phyloP scores from a whole-genome alignment of 2,113 vertebrate genomes.

The Bucco capensis region DNA sequence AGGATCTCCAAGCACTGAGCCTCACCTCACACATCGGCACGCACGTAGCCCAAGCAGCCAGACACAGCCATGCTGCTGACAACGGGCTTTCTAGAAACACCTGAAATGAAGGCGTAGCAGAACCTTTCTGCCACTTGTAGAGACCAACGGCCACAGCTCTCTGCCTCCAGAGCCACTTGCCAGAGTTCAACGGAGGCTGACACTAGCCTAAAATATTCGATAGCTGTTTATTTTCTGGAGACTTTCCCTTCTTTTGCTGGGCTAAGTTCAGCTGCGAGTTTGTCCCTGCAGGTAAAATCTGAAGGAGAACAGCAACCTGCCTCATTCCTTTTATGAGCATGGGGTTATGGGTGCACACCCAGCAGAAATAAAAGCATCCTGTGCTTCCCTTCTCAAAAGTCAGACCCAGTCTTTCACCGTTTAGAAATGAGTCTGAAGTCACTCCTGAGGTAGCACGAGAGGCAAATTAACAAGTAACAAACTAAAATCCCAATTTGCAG shows the following conservation, averaged over 20 bases:
- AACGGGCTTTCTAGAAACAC: not conserved
- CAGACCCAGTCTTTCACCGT: not conserved
- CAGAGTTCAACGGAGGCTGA: conserved; percentile 20
- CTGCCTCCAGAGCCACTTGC: not conserved
- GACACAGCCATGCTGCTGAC: not conserved
- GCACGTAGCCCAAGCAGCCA: not conserved
- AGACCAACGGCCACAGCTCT: not conserved
- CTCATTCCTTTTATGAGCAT: not conserved
- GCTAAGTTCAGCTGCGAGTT: not conserved
- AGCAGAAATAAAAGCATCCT: not conserved
- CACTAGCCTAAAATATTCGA: conserved; percentile 24
- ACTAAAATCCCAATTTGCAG: not conserved
- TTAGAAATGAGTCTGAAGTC: not conserved
- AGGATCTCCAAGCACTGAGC: not conserved
- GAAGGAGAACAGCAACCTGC: not conserved
- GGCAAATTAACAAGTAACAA: not conserved
- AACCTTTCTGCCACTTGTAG: not conserved
- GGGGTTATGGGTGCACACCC: not conserved
- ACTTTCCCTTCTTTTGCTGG: not conserved
- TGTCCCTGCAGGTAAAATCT: not conserved
- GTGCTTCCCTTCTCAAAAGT: not conserved
- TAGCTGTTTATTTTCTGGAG: not conserved
- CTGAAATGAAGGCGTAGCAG: not conserved
- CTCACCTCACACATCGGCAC: not conserved
- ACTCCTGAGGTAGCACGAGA: not conserved